phyloP scores from a whole-genome alignment of 2,888 invertebrate species.

The Cataglyphis altisquamis region DNA sequence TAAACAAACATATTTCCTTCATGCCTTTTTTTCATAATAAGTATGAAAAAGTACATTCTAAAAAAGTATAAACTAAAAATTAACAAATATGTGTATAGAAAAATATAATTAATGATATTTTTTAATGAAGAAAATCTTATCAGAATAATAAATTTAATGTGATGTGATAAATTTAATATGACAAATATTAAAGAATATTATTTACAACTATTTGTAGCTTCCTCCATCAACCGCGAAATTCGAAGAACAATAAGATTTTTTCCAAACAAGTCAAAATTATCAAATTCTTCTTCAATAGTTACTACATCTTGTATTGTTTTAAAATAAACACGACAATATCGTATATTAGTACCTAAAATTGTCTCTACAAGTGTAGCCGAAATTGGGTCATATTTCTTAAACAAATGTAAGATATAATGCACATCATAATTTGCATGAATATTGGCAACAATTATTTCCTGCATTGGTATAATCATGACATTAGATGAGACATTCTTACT shows the following conservation, averaged over 20 bases:
- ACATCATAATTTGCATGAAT: conserved; percentile 70
- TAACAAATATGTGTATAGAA: neutral
- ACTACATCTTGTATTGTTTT: conserved; percentile 68
- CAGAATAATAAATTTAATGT: neutral
- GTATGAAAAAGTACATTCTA: neutral
- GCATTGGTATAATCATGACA: conserved; percentile 46
- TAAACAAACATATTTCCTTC: too few species aligned
- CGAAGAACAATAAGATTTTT: conserved; percentile 77
- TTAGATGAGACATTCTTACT: neutral
- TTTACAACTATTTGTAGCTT: conserved; percentile 10
- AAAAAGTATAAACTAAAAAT: neutral
- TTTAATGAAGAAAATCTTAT: neutral
- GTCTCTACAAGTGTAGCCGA: conserved; percentile 71
- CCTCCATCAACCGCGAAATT: conserved; percentile 56
- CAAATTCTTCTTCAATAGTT: conserved; percentile 72
- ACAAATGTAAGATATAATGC: conserved; percentile 78
- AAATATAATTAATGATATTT: neutral
- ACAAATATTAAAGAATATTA: neutral
- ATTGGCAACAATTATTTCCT: conserved; percentile 81
- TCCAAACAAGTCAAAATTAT: conserved; percentile 68
- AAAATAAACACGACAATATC: conserved; percentile 81
- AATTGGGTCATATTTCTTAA: conserved; percentile 78
- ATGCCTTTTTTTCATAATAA: too few species aligned
- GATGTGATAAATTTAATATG: too few species aligned
- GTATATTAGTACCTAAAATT: conserved; percentile 53